These are phyloP conservation scores for Limnephilus rhombicus DNA, from an alignment of 2,888 invertebrate species.

Conservation along the genomic window DNA sequence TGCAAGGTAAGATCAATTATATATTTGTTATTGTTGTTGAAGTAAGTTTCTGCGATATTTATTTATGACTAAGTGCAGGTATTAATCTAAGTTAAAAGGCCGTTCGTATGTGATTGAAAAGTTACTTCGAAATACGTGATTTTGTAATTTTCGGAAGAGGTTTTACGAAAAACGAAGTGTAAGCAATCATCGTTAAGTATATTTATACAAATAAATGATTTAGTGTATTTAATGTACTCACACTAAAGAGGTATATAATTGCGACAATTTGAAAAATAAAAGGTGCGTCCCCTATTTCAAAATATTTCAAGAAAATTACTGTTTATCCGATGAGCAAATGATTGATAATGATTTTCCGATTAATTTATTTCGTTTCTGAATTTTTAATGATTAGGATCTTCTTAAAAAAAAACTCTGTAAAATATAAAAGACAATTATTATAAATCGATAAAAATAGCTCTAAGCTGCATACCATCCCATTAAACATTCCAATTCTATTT, in stretches of 20 bases:
- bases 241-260: neutral
- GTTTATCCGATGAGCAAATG: too few relatives aligned
- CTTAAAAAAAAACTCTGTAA: neutral
- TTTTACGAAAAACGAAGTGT: neutral
- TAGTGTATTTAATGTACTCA: too few relatives aligned
- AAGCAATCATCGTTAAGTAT: neutral
- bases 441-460: neutral
- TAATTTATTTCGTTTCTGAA: neutral
- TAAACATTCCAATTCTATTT: neutral
- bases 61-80: neutral
- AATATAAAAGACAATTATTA: neutral
- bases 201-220: neutral
- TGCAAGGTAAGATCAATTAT: conserved; percentile 5
- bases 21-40: neutral
- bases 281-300: too few relatives aligned
- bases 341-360: too few relatives aligned
- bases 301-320: too few relatives aligned
- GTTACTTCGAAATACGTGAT: neutral
- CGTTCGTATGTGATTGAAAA: neutral
- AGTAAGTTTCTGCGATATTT: neutral
- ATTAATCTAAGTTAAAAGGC: neutral
- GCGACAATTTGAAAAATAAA: neutral
- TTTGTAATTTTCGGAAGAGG: neutral
- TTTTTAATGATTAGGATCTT: neutral
- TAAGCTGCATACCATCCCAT: neutral